Base-by-base conservation (phyloP, 2,797 vertebrate species). In the Cirrhinus molitorella region DNA sequence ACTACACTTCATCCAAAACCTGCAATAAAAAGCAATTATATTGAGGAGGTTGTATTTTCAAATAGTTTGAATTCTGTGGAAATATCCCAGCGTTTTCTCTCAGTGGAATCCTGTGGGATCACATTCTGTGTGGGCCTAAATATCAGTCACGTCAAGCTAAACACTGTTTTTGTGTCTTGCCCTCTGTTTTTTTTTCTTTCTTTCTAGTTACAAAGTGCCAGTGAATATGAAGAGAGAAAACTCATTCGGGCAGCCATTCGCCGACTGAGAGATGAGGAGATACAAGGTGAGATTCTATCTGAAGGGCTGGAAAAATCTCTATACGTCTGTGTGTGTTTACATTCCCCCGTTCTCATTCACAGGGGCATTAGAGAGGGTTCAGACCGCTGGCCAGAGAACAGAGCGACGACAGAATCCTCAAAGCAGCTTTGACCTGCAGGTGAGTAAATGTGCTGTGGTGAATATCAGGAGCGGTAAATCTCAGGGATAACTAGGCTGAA, bases 191-290 rank as follows among this genome's bases (percentile, higher is more conserved):
- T 85, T 4, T 59, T 51, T 19, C 7, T 81, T 47, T 86, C 7
- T 55, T 51, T 21, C 9, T 89, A 99, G 98, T 94, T 99, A 59
- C 95, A 95, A 25, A 93, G 93, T 0, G 93, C 97, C 0, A 92
- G 87, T 0, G 96, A 98, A 79, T 99, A 96, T 0, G 97, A 99
- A 90, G 98, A 99, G 88, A 96, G 98, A 87, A 99, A 98, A 90
- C 88, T 99, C 87, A 98, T 99, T 86, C 93, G 98, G 85, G 96
- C 96, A 0, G 95, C 97, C 83, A 99, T 99, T 90, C 95, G 97
- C 87, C 95, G 95, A 10, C 87, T 98, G 70, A 92, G 97, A n/a
- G 96, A 96, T 0, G 93, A 97, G 81, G 96, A 97, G 87, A 96
- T 96, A 5, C 95, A 96, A 91, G 96, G 97, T 98, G 90, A 87